A percentile compares a stretch with the other conserved stretches of the same genome.
These are phyloP conservation scores for Nesoenas mayeri DNA, from an alignment of 2,113 vertebrate genomes.

Conservation along the genomic window DNA sequence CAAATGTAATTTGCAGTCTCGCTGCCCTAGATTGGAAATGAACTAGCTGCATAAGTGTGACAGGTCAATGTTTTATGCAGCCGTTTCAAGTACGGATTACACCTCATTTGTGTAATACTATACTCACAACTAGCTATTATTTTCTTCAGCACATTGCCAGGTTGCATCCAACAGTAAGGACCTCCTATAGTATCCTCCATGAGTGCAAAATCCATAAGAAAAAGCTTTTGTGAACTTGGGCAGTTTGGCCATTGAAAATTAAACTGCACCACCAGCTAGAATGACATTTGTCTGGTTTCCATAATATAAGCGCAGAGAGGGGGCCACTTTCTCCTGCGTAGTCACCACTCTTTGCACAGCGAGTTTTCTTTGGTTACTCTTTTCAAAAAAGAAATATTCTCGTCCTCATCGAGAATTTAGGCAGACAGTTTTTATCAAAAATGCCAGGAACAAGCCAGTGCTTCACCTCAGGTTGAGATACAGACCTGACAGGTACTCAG, in stretches of 20 bases:
- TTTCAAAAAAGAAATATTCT: background rate
- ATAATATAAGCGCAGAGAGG: background rate
- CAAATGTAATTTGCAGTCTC: conserved; percentile 26
- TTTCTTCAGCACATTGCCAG: background rate
- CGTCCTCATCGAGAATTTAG: background rate
- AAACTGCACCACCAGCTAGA: background rate
- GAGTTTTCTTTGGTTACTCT: background rate
- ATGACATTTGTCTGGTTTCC: background rate
- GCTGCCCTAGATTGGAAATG: background rate
- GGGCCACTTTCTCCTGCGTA: background rate
- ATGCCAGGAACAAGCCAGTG: background rate
- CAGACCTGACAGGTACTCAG: background rate
- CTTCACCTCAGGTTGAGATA: background rate
- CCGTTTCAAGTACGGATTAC: background rate
- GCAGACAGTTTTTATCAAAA: background rate
- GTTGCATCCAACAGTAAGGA: background rate
- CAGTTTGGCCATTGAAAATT: background rate
- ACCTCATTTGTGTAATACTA: background rate
- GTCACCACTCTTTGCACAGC: background rate
- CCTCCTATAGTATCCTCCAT: background rate
- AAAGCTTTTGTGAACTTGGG: background rate
- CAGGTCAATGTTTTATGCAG: background rate
- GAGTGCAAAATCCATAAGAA: background rate
- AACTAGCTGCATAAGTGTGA: background rate
- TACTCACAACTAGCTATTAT: background rate